A percentile compares a stretch with the other conserved stretches of the same genome.
phyloP scores from a whole-genome alignment of 2,888 invertebrate genomes.

The Epirrhoe alternata region DNA sequence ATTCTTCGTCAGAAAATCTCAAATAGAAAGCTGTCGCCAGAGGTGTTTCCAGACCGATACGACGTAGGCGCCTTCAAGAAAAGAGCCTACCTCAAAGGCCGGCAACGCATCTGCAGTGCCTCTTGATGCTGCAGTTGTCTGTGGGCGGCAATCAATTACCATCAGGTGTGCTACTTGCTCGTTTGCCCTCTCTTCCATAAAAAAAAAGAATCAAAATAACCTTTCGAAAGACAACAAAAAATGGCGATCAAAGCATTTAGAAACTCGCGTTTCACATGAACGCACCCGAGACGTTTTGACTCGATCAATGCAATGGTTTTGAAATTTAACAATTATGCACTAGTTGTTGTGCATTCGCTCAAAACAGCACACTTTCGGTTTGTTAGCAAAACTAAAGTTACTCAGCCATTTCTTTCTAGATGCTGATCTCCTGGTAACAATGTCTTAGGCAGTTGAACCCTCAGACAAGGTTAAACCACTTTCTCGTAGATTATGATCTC shows the following conservation, averaged over 20 bases:
- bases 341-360: conserved; percentile 29
- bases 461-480: too few relatives aligned
- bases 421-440: neutral
- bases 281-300: conserved; percentile 35
- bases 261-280: conserved; percentile 30
- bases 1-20: too few relatives aligned
- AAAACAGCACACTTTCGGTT: conserved; percentile 29
- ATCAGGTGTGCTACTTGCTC: too few relatives aligned
- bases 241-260: conserved; percentile 7
- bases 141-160: too few relatives aligned
- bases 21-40: too few relatives aligned
- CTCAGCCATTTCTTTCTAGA: neutral
- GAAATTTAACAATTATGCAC: conserved; percentile 41
- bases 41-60: too few relatives aligned
- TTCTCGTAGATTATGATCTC: too few relatives aligned
- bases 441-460: neutral
- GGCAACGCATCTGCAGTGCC: too few relatives aligned
- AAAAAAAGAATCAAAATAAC: neutral
- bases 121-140: too few relatives aligned
- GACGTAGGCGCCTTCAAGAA: too few relatives aligned
- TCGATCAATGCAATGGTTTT: conserved; percentile 33
- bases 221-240: conserved; percentile 15
- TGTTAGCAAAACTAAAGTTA: neutral
- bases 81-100: too few relatives aligned
- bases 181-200: too few relatives aligned